These are phyloP conservation scores for Rousettus madagascariensis DNA, from an alignment of 2,797 vertebrate genomes.

Conservation along the genomic window DNA sequence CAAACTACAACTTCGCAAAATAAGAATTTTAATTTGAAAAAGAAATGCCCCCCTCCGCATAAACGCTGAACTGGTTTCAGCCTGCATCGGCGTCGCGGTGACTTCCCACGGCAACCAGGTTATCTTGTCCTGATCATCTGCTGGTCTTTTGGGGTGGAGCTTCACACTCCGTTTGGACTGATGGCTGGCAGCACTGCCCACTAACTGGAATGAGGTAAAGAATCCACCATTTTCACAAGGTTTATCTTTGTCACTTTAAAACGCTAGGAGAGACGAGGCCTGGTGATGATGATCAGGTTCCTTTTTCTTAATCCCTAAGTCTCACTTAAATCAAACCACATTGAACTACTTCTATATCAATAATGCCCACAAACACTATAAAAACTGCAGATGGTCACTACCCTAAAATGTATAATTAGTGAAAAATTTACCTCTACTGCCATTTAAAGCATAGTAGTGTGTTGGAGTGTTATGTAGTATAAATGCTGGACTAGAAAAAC, in stretches of 20 bases:
- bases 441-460: background rate
- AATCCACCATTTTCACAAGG: background rate
- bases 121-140: background rate
- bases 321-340: background rate
- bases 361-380: background rate
- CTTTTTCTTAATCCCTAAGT: background rate
- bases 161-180: background rate
- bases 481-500: background rate
- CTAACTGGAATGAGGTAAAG: background rate
- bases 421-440: background rate
- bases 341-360: background rate
- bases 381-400: background rate
- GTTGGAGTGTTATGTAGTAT: background rate
- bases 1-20: background rate
- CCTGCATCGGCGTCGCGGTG: background rate
- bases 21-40: constrained; percentile 32
- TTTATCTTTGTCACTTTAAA: background rate
- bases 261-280: background rate
- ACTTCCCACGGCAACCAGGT: background rate
- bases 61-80: background rate
- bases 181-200: background rate
- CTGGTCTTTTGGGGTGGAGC: background rate
- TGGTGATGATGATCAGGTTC: background rate
- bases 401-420: background rate
- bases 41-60: background rate